Evolutionary conservation across 2,113 vertebrate genomes (phyloP), one percentile per base, ranked within the genome.

Genomic region (Pomatostomus ruficeps): DNA sequence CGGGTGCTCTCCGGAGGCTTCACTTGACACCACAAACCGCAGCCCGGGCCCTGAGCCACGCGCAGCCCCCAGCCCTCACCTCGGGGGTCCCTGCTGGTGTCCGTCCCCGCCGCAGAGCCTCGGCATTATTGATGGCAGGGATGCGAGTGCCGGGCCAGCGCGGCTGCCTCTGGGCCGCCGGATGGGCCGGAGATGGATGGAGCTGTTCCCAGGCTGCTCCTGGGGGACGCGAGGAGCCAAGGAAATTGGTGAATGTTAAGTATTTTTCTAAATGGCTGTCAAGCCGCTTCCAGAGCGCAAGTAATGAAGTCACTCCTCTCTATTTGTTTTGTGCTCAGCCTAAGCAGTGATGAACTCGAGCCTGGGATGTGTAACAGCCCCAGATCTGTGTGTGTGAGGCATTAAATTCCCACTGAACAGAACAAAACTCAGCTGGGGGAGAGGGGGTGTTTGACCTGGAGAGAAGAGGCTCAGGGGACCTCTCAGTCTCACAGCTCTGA

Each of bases 211-310:
- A 10, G 10, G 5, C 19, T 26, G 59, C 87, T 96, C 91, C 93
- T 23, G 5, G 22, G 87, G 72, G 85, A 73, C 36, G 26, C 54
- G 3, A 42, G 59, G 1, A 58, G 6, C 75, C 43, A 5, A 15
- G 65, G 31, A 83, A 59, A 46, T 2, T 11, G 55, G 74, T 6
- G 81, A 63, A 52, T 38, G 59, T 23, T 59, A 74, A 91, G 63
- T 57, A 33, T 90, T 93, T 91, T 67, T 93, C 93, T 94, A 88
- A 96, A 48, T 38, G 55, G 61, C 92, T 95, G 90, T 83, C 94
- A 84, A 43, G 55, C 12, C 6, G 1, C 66, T 91, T 72, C 66
- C 77, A 42, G n/a, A 61, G 71, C 3, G 23, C 87, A 18, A 62
- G 71, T 66, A 91, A 91, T 82, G 40, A 93, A 94, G 77, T 87